Base-by-base conservation (phyloP, 2,113 vertebrate species). In the human (Homo sapiens) region DNA sequence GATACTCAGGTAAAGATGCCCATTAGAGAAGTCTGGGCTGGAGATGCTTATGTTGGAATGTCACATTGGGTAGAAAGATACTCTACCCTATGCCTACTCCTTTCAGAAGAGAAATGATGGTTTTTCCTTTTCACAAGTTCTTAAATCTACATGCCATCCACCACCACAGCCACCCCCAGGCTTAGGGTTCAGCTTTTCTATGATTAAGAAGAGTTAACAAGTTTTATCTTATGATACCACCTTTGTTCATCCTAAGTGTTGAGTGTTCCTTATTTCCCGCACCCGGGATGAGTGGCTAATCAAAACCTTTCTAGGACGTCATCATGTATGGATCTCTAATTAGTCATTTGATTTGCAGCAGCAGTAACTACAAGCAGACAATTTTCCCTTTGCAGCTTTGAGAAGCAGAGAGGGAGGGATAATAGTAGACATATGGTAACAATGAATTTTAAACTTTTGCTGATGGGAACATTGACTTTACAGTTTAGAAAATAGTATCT, bases 61-160 rank as follows among this genome's bases (percentile, higher is more conserved):
- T 92, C 38, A 68, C 17, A 30, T 17, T 3, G 23, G 20, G 81
- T 30, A 81, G 50, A 76, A 95, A 84, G 8, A 25, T n/a, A n/a
- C 14, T 35, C 45, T 85, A 4, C 38, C 4, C 13, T n/a, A 0
- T 18, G 2, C 14, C 6, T 16, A 17, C n/a, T 52, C 43, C 43
- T n/a, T 93, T 72, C 32, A 76, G 8, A 73, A 81, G 40, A 35
- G 35, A 92, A 91, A 66, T 59, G 10, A 27, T 6, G 8, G 8
- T 32, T 91, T 89, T 95, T 61, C 50, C 25, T 70, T 57, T 78
- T 22, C 73, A 91, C 9, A 52, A 3, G 20, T 52, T 93, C 59
- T 80, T 93, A 80, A 66, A 40, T 50, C 32, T 79, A n/a, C 0
- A 0, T 0, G 14, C 25, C 8, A 0, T 4, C 14, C 68, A 2